phyloP scores from a whole-genome alignment of 2,888 invertebrate species.

The Eustalomyia histrio region DNA sequence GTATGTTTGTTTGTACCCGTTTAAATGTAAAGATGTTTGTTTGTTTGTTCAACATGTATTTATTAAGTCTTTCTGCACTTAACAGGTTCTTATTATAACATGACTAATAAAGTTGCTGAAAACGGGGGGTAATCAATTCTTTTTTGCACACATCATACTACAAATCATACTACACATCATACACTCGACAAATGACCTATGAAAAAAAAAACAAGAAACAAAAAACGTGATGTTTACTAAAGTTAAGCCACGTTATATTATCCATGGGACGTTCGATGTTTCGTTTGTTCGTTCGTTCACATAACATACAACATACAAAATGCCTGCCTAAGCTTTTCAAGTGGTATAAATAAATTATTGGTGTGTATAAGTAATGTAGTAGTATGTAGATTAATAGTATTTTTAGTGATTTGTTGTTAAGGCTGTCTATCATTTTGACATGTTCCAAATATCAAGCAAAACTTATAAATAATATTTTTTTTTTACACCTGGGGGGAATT shows the following conservation, averaged over 20 bases:
- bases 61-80: not conserved
- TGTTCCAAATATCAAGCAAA: slow-evolving; percentile 39
- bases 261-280: slow-evolving; percentile 48
- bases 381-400: slow-evolving; percentile 25
- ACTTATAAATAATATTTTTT: not conserved
- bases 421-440: slow-evolving; percentile 51
- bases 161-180: slow-evolving; percentile 5
- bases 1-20: not conserved
- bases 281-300: too few relatives aligned
- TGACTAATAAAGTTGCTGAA: slow-evolving; percentile 8
- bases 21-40: not conserved
- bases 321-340: slow-evolving; percentile 10
- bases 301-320: slow-evolving; percentile 13
- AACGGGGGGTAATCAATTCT: slow-evolving; percentile 21
- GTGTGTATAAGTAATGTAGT: not conserved
- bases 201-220: slow-evolving; percentile 2
- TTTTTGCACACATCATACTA: slow-evolving; percentile 21
- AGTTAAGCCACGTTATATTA: slow-evolving; percentile 21
- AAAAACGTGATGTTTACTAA: slow-evolving; percentile 53
- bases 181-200: slow-evolving; percentile 46
- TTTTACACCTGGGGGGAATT: slow-evolving; percentile 2
- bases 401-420: slow-evolving; percentile 47
- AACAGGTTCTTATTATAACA: slow-evolving; percentile 46
- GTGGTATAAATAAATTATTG: slow-evolving; percentile 4
- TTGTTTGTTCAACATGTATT: slow-evolving; percentile 15